Conservation (phyloP, 2,113 vertebrate genomes). For the Semnornis frantzii region DNA sequence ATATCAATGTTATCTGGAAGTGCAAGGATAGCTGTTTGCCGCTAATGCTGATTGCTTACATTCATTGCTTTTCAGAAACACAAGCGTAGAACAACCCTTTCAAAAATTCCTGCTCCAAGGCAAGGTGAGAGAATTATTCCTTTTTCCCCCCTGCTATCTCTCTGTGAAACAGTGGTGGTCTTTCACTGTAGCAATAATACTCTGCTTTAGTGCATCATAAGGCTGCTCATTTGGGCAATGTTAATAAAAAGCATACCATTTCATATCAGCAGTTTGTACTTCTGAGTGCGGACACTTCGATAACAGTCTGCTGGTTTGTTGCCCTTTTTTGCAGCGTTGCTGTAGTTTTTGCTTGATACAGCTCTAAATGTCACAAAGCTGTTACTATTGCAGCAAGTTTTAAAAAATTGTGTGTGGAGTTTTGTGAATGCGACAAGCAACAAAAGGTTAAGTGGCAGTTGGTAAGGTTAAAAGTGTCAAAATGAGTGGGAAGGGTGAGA, state of each 20-base stretch:
- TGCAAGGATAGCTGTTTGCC: not conserved
- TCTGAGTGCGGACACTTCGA: not conserved
- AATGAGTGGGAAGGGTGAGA: not conserved
- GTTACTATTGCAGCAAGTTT: not conserved
- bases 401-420: not conserved
- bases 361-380: not conserved
- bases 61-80: conserved; percentile 67
- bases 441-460: not conserved
- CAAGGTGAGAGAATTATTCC: conserved; percentile 68
- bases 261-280: not conserved
- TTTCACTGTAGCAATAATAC: not conserved
- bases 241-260: not conserved
- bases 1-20: not conserved
- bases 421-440: not conserved
- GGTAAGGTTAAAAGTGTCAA: not conserved
- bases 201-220: not conserved
- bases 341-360: not conserved
- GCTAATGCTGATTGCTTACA: not conserved
- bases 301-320: not conserved
- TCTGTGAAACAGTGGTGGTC: not conserved
- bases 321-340: not conserved
- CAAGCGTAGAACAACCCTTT: conserved; percentile 72
- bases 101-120: conserved; percentile 79
- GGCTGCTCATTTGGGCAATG: not conserved
- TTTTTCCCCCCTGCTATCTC: not conserved